These are phyloP conservation scores for Scaptodrosophila lebanonensis DNA, from an alignment of 1,140 invertebrate genomes.

Conservation along the genomic window DNA sequence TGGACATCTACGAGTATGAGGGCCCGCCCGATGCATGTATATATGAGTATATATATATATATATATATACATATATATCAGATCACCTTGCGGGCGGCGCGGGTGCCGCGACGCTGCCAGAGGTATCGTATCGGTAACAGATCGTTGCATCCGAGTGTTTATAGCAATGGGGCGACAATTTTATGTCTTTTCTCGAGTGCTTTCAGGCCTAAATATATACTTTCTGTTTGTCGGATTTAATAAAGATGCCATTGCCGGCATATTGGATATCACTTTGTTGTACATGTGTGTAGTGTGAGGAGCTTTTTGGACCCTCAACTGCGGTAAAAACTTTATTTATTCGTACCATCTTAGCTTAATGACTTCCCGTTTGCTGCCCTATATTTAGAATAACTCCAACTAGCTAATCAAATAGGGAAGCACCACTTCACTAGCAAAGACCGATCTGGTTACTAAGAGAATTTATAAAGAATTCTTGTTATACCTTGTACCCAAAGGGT, in stretches of 20 bases:
- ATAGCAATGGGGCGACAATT: slow-evolving; percentile 39
- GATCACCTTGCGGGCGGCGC: background rate
- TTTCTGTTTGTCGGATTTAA: slow-evolving; percentile 65
- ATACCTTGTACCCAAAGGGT: no score
- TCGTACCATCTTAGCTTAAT: slow-evolving; percentile 55
- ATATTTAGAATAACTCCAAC: no score
- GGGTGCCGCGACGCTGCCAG: slow-evolving; percentile 11
- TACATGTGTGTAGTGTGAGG: background rate
- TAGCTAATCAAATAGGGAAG: no score
- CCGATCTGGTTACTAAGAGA: no score
- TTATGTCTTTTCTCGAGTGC: slow-evolving; percentile 48
- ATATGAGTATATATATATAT: no score
- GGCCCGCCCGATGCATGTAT: no score
- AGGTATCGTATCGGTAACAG: slow-evolving; percentile 19
- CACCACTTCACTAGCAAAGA: no score
- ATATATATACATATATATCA: no score
- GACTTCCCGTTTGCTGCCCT: no score
- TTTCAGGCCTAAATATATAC: slow-evolving; percentile 62
- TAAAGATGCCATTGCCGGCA: slow-evolving; percentile 44
- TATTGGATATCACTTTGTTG: slow-evolving; percentile 32
- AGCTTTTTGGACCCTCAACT: slow-evolving; percentile 20
- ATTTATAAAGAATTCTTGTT: no score
- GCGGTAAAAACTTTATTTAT: slow-evolving; percentile 58
- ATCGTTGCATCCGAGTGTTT: no score
- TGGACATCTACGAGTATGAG: slow-evolving; percentile 6